Conservation (phyloP, 2,888 invertebrate species). For the Ochropacha duplaris region DNA sequence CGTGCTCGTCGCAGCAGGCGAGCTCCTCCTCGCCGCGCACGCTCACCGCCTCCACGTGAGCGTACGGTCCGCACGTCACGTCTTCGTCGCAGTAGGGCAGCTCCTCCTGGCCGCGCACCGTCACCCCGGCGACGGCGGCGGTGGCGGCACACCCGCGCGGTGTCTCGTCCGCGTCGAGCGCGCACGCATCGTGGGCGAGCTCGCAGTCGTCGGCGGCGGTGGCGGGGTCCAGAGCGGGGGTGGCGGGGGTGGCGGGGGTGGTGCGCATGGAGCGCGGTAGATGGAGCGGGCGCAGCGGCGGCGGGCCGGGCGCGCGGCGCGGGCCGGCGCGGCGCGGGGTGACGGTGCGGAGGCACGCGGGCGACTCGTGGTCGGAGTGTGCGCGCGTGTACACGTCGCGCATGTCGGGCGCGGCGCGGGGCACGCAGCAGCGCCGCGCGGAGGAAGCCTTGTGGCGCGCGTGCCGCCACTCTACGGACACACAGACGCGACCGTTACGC, state of each 20-base stretch:
- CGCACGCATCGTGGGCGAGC: conserved; percentile 79
- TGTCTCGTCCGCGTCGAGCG: conserved; percentile 43
- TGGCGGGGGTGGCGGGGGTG: conserved; percentile 46
- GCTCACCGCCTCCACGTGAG: conserved; percentile 51
- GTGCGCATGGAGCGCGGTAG: conserved; percentile 35
- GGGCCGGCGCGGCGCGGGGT: conserved; percentile 39
- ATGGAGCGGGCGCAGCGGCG: conserved; percentile 41
- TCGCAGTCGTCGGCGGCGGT: conserved; percentile 73
- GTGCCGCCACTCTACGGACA: conserved; percentile 51
- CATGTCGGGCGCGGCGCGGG: conserved; percentile 63
- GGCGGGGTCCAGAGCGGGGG: conserved; percentile 37
- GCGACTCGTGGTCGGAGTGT: conserved; percentile 51
- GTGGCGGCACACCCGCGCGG: conserved; percentile 3
- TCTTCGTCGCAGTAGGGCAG: conserved; percentile 19
- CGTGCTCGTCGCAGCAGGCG: conserved; percentile 71
- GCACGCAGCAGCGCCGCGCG: conserved; percentile 43
- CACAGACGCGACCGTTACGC: conserved; percentile 38
- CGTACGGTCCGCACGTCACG: conserved; percentile 46
- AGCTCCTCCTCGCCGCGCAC: conserved; percentile 89
- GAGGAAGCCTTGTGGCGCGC: conserved; percentile 43
- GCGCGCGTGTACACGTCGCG: conserved; percentile 84
- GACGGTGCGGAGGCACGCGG: conserved; percentile 76
- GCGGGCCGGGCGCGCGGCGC: conserved; percentile 41
- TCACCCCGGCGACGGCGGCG: conserved; percentile 13
- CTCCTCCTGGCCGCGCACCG: conserved; percentile 22